Evolutionary conservation across 2,888 invertebrate species (phyloP).

Genomic region (Lasioglossum oenotherae): DNA sequence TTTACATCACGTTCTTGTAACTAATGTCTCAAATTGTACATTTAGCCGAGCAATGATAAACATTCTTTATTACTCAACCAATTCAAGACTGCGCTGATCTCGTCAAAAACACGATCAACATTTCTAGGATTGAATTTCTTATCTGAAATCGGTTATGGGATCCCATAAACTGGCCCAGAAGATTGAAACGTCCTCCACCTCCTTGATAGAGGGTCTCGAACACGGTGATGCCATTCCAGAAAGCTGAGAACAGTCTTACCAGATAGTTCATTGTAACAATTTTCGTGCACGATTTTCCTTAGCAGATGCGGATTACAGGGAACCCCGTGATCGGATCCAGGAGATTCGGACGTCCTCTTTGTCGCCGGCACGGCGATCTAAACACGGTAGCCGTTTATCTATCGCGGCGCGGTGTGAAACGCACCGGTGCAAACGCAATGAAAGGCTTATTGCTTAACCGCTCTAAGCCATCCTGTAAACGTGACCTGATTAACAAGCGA

Average conservation of each 20-base stretch:
- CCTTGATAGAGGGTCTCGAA: background rate
- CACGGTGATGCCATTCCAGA: background rate
- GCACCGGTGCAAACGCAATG: constrained; percentile 21
- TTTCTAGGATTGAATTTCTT: background rate
- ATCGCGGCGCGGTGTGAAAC: background rate
- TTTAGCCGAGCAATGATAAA: background rate
- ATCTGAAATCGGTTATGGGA: background rate
- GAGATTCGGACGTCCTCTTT: background rate
- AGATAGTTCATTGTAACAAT: background rate
- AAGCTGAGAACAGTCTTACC: background rate
- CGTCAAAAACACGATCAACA: background rate
- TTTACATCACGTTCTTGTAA: background rate
- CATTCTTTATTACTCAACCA: background rate
- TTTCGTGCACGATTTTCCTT: background rate
- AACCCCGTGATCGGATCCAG: background rate
- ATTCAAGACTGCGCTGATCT: background rate
- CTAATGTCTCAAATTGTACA: background rate
- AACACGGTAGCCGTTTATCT: background rate
- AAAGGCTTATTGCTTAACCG: constrained; percentile 52
- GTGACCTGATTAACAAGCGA: constrained; percentile 68
- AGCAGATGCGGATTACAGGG: background rate
- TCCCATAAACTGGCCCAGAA: background rate
- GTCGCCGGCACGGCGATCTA: background rate
- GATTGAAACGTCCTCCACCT: background rate
- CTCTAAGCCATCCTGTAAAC: constrained; percentile 57